Evolutionary conservation across 2,888 invertebrate genomes (phyloP).

Genomic region (Dolichomitus sp.): DNA sequence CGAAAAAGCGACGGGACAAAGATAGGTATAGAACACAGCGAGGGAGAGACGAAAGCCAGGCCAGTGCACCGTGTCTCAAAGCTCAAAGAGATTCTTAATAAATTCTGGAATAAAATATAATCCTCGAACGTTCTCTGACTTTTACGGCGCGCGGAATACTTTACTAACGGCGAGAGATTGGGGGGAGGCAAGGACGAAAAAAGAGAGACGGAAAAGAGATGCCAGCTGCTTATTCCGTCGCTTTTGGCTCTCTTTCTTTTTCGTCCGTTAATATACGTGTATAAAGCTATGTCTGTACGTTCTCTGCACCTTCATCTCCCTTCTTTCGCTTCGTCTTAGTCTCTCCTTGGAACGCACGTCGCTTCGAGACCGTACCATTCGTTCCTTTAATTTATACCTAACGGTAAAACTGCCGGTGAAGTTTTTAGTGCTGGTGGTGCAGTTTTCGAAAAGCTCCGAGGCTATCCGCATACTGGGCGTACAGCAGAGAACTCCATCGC

Average conservation of each 20-base stretch:
- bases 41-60: neutral
- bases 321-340: neutral
- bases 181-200: slow-evolving; percentile 18
- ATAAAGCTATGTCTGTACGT: slow-evolving; percentile 19
- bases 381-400: slow-evolving; percentile 70
- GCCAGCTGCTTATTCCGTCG: slow-evolving; percentile 45
- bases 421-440: slow-evolving; percentile 72
- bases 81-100: slow-evolving; percentile 66
- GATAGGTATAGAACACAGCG: neutral
- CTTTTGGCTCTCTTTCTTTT: slow-evolving; percentile 6
- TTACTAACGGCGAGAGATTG: slow-evolving; percentile 46
- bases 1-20: slow-evolving; percentile 33
- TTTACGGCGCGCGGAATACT: slow-evolving; percentile 60
- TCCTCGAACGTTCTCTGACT: slow-evolving; percentile 52
- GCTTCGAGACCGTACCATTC: slow-evolving; percentile 45
- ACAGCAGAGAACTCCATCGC: neutral
- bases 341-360: neutral
- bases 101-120: slow-evolving; percentile 66
- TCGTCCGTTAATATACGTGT: slow-evolving; percentile 20
- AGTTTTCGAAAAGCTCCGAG: slow-evolving; percentile 69
- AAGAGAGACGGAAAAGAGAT: slow-evolving; percentile 26
- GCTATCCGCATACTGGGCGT: slow-evolving; percentile 18
- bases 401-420: slow-evolving; percentile 68
- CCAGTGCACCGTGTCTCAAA: slow-evolving; percentile 35
- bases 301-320: slow-evolving; percentile 6